Evolutionary conservation across 2,888 invertebrate species (phyloP), one percentile per base, ranked within the genome.

Genomic region (Rapana venosa): DNA sequence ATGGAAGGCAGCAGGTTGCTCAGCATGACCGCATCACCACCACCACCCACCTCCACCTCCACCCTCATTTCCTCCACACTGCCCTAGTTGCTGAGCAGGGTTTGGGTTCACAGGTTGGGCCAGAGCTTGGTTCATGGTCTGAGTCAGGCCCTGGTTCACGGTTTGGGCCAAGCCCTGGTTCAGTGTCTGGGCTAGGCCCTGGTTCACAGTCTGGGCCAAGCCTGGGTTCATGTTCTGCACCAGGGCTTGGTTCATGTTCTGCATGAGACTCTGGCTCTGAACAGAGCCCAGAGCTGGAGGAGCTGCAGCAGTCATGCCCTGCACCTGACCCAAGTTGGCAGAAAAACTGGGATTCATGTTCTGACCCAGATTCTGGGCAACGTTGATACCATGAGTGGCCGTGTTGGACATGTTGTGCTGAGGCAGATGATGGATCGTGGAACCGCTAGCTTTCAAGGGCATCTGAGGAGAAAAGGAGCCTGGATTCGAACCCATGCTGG

Each of bases 1-100:
- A 92, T 91, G 77, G 91, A 91, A 13, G 93, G 92, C 84, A 92
- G 91, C 86, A 94, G 93, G 36, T 91, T 93, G 85, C 92, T 92
- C 87, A 93, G 91, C 79, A 94, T 90, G 87, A 91, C 32, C 22
- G 91, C 74, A 26, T 89, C 90, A 6, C 90, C 89, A 35, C 66
- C 87, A 22, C 61, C 35, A 13, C 84, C 88, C 20, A 88, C 87
- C 35, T 66, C 88, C n/a, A n/a, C 61, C 35, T 11, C 84, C 88
- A n/a, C 90, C 87, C 35, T 66, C 88, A 11, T 79, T 47, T 26
- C 89, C 85, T n/a, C 84, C 91, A 32, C 74, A 79, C 15, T 81
- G 17, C 17, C 91, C 90, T 22, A 90, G 61, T 8, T 61, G 15
- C 61, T 61, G 30, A 17, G 84, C 56, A 56, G n/a, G 5, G 17